Conservation (phyloP, 2,888 invertebrate genomes). For the Periphyllus acericola region DNA sequence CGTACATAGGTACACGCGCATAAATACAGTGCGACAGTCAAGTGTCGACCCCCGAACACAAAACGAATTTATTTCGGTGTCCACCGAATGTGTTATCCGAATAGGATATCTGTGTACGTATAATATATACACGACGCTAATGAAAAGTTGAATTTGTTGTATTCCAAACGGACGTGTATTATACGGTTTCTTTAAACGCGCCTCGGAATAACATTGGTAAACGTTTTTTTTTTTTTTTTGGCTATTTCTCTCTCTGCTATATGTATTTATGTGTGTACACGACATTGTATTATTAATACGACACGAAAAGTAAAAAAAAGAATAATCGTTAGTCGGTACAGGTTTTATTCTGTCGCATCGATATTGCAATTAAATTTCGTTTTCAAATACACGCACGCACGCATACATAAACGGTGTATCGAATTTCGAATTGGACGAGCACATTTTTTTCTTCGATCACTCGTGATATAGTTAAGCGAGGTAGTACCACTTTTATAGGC, state of each 20-base stretch:
- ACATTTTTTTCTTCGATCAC: background rate
- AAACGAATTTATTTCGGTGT: constrained; percentile 12
- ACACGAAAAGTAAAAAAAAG: background rate
- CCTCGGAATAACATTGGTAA: background rate
- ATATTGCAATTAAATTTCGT: background rate
- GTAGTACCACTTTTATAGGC: too few relatives aligned
- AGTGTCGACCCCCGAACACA: background rate
- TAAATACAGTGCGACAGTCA: background rate
- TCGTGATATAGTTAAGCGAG: background rate
- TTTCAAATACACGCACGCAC: background rate
- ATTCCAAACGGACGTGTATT: too few relatives aligned
- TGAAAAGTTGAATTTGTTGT: background rate
- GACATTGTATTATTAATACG: background rate
- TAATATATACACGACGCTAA: background rate
- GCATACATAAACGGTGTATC: background rate
- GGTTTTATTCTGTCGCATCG: background rate
- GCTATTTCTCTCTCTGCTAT: background rate
- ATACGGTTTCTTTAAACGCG: background rate
- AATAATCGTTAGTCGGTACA: background rate
- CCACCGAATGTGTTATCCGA: background rate
- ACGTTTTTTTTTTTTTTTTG: background rate
- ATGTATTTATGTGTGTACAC: background rate
- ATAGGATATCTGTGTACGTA: too few relatives aligned
- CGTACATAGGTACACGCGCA: background rate
- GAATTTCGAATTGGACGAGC: background rate